Base-by-base conservation (phyloP, 2,888 invertebrate genomes). In the Salpingus planirostris region DNA sequence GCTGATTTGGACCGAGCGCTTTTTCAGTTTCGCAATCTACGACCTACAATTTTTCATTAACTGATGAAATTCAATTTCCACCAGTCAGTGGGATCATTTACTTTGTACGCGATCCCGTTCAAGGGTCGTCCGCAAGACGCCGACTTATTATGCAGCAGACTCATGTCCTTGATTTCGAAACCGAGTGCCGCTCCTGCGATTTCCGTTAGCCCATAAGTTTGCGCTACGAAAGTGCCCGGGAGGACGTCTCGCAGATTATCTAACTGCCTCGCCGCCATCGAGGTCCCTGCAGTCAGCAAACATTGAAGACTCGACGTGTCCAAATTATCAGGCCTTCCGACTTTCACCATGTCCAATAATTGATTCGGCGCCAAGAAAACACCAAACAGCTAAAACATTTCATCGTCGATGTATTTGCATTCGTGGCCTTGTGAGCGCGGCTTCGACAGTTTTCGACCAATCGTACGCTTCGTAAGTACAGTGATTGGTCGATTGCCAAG, bases 321-420 rank as follows among this genome's bases (percentile, higher is more conserved):
- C 18, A 18, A 8, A 5, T 11, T 11, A 11, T 23, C 23, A 10
- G 23, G 23, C 10, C 23, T 5, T 8, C 23, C 11, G 4, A 11
- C 23, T 23, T 23, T 23, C 7, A 23, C 5, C 23, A 23, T 23
- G 5, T 23, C 23, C 23, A 11, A 5, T 5, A 11, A 6, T 23
- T 23, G 23, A 11, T 11, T 23, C 11, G 23, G 23, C 5, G 23
- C 23, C 23, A 23, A 11, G 10, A 23, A 23, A n/a, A n/a, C n/a
- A n/a, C n/a, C n/a, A n/a, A n/a, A n/a, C n/a, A n/a, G n/a, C n/a
- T n/a, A n/a, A n/a, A n/a, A n/a, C n/a, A n/a, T n/a, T n/a, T n/a
- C n/a, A n/a, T n/a, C n/a, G n/a, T n/a, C n/a, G n/a, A n/a, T n/a
- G n/a, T n/a, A n/a, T n/a, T n/a, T n/a, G n/a, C n/a, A n/a, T n/a